These are phyloP conservation scores for Petrocephalus schoutedeni DNA, from an alignment of 2,797 vertebrate genomes.

Conservation along the genomic window DNA sequence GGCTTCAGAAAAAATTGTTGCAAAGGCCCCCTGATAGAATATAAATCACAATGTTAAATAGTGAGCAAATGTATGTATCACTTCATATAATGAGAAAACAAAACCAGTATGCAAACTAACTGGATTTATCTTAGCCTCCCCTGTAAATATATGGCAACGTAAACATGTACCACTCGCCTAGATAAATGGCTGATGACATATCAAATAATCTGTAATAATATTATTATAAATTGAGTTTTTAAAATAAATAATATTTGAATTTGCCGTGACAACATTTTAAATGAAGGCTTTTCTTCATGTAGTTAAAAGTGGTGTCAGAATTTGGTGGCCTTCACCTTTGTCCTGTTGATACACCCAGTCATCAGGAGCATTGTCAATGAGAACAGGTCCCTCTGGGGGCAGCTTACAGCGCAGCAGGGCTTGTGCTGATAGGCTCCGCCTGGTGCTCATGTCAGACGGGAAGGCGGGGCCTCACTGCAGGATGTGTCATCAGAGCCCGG, in stretches of 20 bases:
- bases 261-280: neutral
- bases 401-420: neutral
- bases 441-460: neutral
- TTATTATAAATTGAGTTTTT: neutral
- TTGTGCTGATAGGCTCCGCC: neutral
- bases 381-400: neutral
- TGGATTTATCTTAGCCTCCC: neutral
- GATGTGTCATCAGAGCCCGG: neutral
- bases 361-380: neutral
- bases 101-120: neutral
- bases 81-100: neutral
- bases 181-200: neutral
- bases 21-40: neutral
- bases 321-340: neutral
- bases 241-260: neutral
- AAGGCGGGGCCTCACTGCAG: neutral
- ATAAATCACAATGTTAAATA: neutral
- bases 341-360: neutral
- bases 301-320: neutral
- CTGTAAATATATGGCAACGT: neutral
- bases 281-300: neutral
- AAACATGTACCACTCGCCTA: neutral
- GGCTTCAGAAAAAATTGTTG: neutral
- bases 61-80: neutral
- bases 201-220: neutral